Evolutionary conservation across 2,888 invertebrate species (phyloP), one percentile per base, ranked within the genome.

Genomic region (Adineta ricciae): DNA sequence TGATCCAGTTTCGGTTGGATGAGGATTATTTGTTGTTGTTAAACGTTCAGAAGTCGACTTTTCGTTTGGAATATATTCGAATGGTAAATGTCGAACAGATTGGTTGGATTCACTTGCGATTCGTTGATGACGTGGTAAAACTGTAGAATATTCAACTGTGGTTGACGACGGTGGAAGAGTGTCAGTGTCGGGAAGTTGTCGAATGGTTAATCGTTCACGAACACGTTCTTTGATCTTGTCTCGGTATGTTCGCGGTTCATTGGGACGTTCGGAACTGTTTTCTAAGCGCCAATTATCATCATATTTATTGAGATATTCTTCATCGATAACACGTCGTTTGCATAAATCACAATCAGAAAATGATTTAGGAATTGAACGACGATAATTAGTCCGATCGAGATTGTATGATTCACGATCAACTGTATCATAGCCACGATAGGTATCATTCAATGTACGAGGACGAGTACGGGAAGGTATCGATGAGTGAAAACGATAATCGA

Each of bases 261-360:
- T 7, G 24, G 24, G 19, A 24, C 21, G 16, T 78, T 78, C 73
- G 1, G 24, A 21, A 24, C 1, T 21, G 41, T 24, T 36, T 78
- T 41, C 41, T 24, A 78, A 41, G 11, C 19, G 24, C n/a, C n/a
- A 41, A 38, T 38, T 41, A 78, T 78, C n/a, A 78, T 78, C 78
- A 8, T 41, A 4, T 41, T n/a, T 21, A 24, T 41, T 36, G 11
- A 24, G n/a, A 64, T 64, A 64, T 41, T 78, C 73, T 38, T 78
- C 73, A 24, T 78, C 11, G 8, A 27, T 14, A 38, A 41, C 73
- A 24, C 36, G 73, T 24, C 41, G 73, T 78, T 78, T 78, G n/a
- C 41, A 78, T 41, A 78, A 32, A 41, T 78, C 24, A 78, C 78
- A 78, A 78, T 78, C 78, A n/a, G 78, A 78, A 78, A 78, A 78